A percentile compares a stretch with the other conserved stretches of the same genome.
These are phyloP conservation scores for Lycocerus yunnanus DNA, from an alignment of 2,888 invertebrate genomes.

Conservation along the genomic window DNA sequence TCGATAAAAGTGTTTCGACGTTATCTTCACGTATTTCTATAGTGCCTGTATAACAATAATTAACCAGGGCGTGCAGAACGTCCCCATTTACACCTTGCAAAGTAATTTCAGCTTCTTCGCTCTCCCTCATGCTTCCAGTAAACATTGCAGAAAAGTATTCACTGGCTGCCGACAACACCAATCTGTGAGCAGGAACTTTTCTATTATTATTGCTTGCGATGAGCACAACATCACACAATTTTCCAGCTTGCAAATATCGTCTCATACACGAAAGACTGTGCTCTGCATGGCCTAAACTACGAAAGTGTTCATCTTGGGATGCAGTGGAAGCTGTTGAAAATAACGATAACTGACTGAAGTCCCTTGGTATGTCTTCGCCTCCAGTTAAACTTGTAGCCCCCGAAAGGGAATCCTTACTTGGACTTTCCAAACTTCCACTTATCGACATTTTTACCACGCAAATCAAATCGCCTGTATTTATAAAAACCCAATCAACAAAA, in stretches of 20 bases:
- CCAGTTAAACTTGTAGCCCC: conserved; percentile 46
- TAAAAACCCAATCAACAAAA: neutral
- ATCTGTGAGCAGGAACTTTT: conserved; percentile 60
- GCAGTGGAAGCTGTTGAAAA: conserved; percentile 62
- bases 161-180: conserved; percentile 89
- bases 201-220: conserved; percentile 74
- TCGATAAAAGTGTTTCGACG: conserved; percentile 85
- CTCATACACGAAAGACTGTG: conserved; percentile 81
- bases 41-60: conserved; percentile 90
- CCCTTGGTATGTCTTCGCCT: conserved; percentile 65
- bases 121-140: conserved; percentile 83
- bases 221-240: conserved; percentile 86
- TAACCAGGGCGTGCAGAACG: conserved; percentile 81
- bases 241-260: conserved; percentile 77
- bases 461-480: neutral
- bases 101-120: conserved; percentile 81
- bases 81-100: conserved; percentile 85
- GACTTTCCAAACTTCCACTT: conserved; percentile 46
- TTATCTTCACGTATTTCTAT: conserved; percentile 87
- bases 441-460: conserved; percentile 34
- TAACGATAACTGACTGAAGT: conserved; percentile 69
- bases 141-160: conserved; percentile 98
- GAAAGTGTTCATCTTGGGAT: conserved; percentile 79
- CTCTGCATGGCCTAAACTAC: conserved; percentile 80
- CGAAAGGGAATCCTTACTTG: conserved; percentile 49